Evolutionary conservation across 2,888 invertebrate species (phyloP).

Genomic region (Mesochorus sp.): DNA sequence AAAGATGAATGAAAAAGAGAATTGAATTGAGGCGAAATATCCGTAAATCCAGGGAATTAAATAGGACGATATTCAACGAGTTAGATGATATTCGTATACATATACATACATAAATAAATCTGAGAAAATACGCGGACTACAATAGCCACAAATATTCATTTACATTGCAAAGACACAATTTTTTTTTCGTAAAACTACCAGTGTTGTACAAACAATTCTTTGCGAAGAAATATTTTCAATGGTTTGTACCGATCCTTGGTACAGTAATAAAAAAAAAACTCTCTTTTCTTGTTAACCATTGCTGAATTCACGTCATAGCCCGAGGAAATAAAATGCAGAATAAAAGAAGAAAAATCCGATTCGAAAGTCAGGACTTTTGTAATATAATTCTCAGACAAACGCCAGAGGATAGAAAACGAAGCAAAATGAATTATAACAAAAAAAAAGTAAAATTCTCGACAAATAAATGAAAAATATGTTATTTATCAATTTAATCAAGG

Average conservation of each 20-base stretch:
- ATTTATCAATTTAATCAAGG: slow-evolving; percentile 46
- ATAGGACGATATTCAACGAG: slow-evolving; percentile 13
- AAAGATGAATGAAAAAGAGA: slow-evolving; percentile 11
- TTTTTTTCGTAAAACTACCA: slow-evolving; percentile 1
- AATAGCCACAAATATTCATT: slow-evolving; percentile 52
- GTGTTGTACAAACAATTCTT: slow-evolving; percentile 30
- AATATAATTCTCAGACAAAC: slow-evolving; percentile 56
- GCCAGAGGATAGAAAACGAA: slow-evolving; percentile 4
- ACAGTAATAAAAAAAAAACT: slow-evolving; percentile 51
- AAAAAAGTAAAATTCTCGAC: no score
- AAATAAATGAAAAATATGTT: no score
- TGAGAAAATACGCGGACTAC: not conserved
- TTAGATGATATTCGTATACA: slow-evolving; percentile 22
- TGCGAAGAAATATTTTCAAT: slow-evolving; percentile 9
- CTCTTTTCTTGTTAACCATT: slow-evolving; percentile 32
- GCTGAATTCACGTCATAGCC: not conserved
- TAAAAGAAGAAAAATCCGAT: not conserved
- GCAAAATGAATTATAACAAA: not conserved
- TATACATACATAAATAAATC: not conserved
- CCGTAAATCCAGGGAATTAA: not conserved
- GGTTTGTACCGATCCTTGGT: slow-evolving; percentile 24
- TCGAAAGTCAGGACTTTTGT: slow-evolving; percentile 31
- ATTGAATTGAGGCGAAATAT: slow-evolving; percentile 12
- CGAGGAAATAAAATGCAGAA: slow-evolving; percentile 14
- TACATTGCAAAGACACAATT: slow-evolving; percentile 19